Evolutionary conservation across 2,113 vertebrate species (phyloP).

Genomic region (Seriola quinqueradiata): DNA sequence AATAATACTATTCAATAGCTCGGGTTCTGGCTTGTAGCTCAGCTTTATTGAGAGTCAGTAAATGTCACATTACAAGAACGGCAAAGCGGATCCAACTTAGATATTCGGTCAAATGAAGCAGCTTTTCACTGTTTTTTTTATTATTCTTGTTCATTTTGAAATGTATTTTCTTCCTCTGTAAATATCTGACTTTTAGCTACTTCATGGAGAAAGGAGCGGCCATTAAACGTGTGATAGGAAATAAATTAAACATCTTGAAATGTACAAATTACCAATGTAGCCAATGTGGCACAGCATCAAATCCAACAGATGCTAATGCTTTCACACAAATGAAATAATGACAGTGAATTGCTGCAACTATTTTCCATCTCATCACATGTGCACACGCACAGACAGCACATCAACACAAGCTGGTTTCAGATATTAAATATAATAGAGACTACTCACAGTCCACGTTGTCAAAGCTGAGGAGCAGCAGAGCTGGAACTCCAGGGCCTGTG

Average conservation of each 20-base stretch:
- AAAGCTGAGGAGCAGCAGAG: constrained; percentile 81
- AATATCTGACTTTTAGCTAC: background rate
- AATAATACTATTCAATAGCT: background rate
- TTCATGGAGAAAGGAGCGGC: background rate
- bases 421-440: background rate
- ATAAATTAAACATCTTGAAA: constrained; percentile 32
- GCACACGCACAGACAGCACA: background rate
- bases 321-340: constrained; percentile 37
- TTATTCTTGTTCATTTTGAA: no score
- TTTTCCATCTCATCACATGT: constrained; percentile 32
- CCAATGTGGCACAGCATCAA: background rate
- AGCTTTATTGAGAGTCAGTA: background rate
- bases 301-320: constrained; percentile 50
- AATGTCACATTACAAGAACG: background rate
- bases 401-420: background rate
- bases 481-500: constrained; percentile 91
- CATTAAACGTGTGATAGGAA: constrained; percentile 11
- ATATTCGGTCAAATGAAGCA: constrained; percentile 1
- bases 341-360: constrained; percentile 30
- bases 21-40: background rate
- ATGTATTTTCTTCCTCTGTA: background rate
- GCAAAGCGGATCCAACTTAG: background rate
- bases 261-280: background rate
- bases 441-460: constrained; percentile 71
- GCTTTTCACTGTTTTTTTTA: background rate